Percentiles rank a stretch among this genome's conserved stretches.
These are phyloP conservation scores for Prunella himalayana DNA, from an alignment of 2,113 vertebrate genomes.

Conservation along the genomic window DNA sequence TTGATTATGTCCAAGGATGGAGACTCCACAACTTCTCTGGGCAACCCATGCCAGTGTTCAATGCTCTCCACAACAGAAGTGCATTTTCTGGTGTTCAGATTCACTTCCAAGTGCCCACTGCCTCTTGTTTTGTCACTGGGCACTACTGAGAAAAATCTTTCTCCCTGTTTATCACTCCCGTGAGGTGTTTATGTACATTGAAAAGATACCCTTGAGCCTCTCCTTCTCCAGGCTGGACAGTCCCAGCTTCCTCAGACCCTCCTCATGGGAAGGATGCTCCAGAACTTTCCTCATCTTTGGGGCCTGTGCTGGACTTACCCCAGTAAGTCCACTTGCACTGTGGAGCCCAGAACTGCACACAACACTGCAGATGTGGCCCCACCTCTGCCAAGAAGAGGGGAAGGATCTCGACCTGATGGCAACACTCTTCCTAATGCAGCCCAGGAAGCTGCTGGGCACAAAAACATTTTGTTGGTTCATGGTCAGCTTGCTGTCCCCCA, in stretches of 20 bases:
- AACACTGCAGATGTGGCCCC: background rate
- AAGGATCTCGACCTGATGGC: background rate
- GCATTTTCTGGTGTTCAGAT: background rate
- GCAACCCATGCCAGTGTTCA: background rate
- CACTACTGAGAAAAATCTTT: background rate
- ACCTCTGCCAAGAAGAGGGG: background rate
- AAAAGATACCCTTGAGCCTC: background rate
- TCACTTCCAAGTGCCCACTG: background rate
- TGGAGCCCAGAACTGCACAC: background rate
- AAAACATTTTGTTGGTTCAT: background rate
- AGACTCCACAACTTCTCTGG: background rate
- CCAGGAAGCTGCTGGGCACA: background rate
- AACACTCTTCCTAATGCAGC: background rate
- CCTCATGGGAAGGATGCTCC: background rate
- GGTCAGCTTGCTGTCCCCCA: background rate
- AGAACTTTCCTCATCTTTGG: background rate
- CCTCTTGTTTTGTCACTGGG: background rate
- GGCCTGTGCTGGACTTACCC: background rate
- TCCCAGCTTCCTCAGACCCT: background rate
- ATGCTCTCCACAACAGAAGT: background rate
- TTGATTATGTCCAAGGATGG: background rate
- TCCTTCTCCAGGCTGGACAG: background rate
- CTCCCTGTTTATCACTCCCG: background rate
- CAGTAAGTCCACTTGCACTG: background rate
- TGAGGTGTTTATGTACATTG: background rate